phyloP scores from a whole-genome alignment of 2,888 invertebrate species.

The Dolichomitus sp. region DNA sequence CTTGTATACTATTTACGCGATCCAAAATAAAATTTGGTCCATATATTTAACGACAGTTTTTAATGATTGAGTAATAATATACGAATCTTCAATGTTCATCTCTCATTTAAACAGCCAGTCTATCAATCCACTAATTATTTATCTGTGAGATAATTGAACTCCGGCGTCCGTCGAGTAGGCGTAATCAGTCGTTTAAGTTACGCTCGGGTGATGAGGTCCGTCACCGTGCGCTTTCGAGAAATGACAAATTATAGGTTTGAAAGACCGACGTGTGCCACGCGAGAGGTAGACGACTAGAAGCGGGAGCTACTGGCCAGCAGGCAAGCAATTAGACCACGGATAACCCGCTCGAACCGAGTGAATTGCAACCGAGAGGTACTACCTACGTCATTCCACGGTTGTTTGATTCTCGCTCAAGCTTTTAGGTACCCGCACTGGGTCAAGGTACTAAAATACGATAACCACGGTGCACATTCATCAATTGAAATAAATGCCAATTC shows the following conservation, averaged over 20 bases:
- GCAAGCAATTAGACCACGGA: slow-evolving; percentile 46
- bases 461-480: slow-evolving; percentile 2
- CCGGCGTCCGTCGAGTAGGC: background rate
- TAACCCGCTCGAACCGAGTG: slow-evolving; percentile 29
- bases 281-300: slow-evolving; percentile 9
- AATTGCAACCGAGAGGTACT: slow-evolving; percentile 32
- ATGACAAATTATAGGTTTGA: slow-evolving; percentile 50
- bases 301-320: slow-evolving; percentile 19
- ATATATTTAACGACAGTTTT: background rate
- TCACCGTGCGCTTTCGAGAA: slow-evolving; percentile 36
- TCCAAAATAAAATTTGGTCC: background rate
- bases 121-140: slow-evolving; percentile 24
- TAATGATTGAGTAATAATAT: background rate
- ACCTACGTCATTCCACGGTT: slow-evolving; percentile 44
- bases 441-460: slow-evolving; percentile 22
- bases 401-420: slow-evolving; percentile 8
- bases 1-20: too few relatives aligned
- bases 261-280: slow-evolving; percentile 30
- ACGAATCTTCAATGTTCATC: background rate
- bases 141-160: slow-evolving; percentile 35
- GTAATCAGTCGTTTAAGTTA: slow-evolving; percentile 31
- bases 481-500: slow-evolving; percentile 19
- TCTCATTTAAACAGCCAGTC: slow-evolving; percentile 7
- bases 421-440: slow-evolving; percentile 9
- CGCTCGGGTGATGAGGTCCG: slow-evolving; percentile 9